Evolutionary conservation across 2,888 invertebrate species (phyloP), one percentile per base, ranked within the genome.

Genomic region (Heliconius cydno): DNA sequence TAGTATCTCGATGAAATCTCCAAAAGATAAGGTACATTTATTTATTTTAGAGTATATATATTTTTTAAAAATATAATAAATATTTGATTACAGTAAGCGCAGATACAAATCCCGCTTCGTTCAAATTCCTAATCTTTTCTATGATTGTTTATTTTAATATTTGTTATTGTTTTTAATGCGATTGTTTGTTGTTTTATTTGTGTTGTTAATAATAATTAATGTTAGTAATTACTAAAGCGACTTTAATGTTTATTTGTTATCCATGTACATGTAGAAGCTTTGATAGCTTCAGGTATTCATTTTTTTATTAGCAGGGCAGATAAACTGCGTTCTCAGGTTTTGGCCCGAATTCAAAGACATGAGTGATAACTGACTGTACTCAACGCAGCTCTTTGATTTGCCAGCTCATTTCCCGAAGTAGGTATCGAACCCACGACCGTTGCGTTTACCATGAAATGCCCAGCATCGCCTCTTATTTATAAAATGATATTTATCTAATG

Each of bases 11-110:
- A 90, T 89, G 13, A 86, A 87, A 15, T 90, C 90, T 12, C 90
- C 90, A 1, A 90, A 88, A 5, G 90, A 90, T 66, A 87, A 87
- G 89, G 89, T 89, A 84, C 22, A 7, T 52, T 85, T 63, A 78
- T 34, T 19, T 76, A 38, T 41, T 65, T 70, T 74, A 63, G 60
- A 72, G n/a, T 57, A 12, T 65, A 13, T 74, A 38, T 34, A 46
- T 60, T 9, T 52, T 9, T 52, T 22, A 9, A 6, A 52, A 19
- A 6, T 22, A 7, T 52, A 7, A 52, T 6, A 19, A 52, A 9
- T 22, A 22, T 19, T 22, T 22, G 52, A 52, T 7, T 52, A 52
- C 7, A 52, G 7, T 52, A 52, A 22, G 22, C 10, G 12, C 12
- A n/a, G n/a, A 1, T n/a, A 60, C 12, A 12, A n/a, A 10, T 12